Conservation (phyloP, 2,797 vertebrate species). For the Macrochelys suwanniensis region DNA sequence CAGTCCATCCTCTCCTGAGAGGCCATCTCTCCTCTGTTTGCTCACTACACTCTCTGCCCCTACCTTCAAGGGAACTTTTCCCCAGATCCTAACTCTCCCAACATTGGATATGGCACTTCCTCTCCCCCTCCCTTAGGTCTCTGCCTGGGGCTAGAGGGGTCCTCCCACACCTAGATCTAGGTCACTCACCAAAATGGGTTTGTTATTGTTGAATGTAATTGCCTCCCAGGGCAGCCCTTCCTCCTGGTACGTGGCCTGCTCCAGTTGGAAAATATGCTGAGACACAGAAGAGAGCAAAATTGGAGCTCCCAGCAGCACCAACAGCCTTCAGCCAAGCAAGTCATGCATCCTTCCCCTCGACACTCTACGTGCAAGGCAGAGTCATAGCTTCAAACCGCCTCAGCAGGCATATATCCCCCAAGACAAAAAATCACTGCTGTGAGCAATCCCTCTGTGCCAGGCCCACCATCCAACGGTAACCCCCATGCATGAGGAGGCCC, state of each 20-base stretch:
- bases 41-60: not conserved
- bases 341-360: not conserved
- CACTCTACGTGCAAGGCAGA: not conserved
- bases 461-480: not conserved
- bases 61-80: not conserved
- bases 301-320: not conserved
- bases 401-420: not conserved
- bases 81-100: not conserved
- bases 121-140: not conserved
- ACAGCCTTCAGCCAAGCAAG: not conserved
- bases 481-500: not conserved
- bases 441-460: not conserved
- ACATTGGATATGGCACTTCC: not conserved
- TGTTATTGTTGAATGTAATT: constrained; percentile 83
- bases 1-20: not conserved
- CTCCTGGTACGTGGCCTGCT: constrained; percentile 82
- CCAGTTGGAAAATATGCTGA: constrained; percentile 86
- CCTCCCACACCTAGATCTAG: not conserved
- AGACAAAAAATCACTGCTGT: not conserved
- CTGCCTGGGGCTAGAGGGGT: not conserved
- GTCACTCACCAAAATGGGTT: constrained; percentile 81
- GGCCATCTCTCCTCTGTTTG: not conserved
- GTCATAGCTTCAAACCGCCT: fast-evolving
- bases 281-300: not conserved
- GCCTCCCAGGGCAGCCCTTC: constrained; percentile 82